Percentiles rank a stretch among this genome's conserved stretches.
These are phyloP conservation scores for Selenia dentaria DNA, from an alignment of 2,888 invertebrate species.

Conservation along the genomic window DNA sequence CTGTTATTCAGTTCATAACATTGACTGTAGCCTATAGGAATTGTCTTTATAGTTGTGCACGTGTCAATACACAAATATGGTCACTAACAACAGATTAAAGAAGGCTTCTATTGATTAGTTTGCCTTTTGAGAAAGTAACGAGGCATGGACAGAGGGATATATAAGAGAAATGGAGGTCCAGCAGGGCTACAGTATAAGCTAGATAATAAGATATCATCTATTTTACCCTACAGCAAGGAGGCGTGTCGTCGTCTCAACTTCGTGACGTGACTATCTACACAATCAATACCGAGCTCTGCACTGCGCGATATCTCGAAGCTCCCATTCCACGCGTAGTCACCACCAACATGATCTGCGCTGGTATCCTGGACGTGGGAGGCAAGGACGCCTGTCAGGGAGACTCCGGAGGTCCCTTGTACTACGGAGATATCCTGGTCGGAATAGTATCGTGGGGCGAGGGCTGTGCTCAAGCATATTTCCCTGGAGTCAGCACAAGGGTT, in stretches of 20 bases:
- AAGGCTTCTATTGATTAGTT: too few species aligned
- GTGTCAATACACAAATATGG: too few species aligned
- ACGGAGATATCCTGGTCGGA: conserved; percentile 59
- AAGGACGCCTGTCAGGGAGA: conserved; percentile 45
- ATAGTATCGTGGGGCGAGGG: conserved; percentile 74
- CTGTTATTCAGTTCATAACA: too few species aligned
- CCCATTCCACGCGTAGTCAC: conserved; percentile 23
- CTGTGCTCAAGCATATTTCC: conserved; percentile 63
- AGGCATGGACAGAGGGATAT: too few species aligned
- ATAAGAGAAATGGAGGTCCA: too few species aligned
- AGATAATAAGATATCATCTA: too few species aligned
- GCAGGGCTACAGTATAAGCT: too few species aligned
- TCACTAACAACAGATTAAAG: too few species aligned
- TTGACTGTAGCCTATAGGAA: too few species aligned
- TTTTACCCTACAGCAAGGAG: too few species aligned
- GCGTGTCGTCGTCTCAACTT: conserved; percentile 38
- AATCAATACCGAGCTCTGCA: conserved; percentile 50
- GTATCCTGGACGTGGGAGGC: conserved; percentile 39
- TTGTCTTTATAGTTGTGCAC: too few species aligned
- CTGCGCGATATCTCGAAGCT: conserved; percentile 39
- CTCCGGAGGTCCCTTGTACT: conserved; percentile 68
- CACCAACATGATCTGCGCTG: conserved; percentile 54
- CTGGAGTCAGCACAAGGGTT: conserved; percentile 74
- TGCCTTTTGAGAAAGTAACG: too few species aligned
- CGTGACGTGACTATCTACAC: conserved; percentile 52